These are phyloP conservation scores for Dynastes hyllus DNA, from an alignment of 2,888 invertebrate genomes.

Conservation along the genomic window DNA sequence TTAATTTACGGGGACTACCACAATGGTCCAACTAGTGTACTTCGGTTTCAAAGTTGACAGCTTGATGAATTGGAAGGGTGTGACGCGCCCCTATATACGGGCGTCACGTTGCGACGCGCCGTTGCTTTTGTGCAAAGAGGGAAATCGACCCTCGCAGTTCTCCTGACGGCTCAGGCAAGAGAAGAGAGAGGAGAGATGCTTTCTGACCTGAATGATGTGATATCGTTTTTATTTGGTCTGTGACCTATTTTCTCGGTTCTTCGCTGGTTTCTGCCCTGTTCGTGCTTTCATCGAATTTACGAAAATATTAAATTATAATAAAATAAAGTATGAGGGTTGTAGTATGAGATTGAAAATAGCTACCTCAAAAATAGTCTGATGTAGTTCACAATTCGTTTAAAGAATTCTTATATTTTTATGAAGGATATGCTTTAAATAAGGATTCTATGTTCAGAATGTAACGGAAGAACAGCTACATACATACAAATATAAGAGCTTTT, in stretches of 20 bases:
- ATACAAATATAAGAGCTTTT: too few relatives aligned
- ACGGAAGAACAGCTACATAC: too few relatives aligned
- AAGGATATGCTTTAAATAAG: too few relatives aligned
- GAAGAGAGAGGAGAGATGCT: slow-evolving; percentile 24
- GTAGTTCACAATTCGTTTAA: too few relatives aligned
- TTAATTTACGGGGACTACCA: slow-evolving; percentile 46
- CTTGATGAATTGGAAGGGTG: slow-evolving; percentile 47
- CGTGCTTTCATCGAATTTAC: not conserved
- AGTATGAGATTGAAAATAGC: too few relatives aligned
- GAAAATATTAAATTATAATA: too few relatives aligned
- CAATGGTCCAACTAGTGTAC: slow-evolving; percentile 46
- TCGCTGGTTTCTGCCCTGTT: not conserved
- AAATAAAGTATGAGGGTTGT: too few relatives aligned
- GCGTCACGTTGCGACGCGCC: slow-evolving; percentile 32
- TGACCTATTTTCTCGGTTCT: slow-evolving; percentile 40
- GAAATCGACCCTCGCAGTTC: slow-evolving; percentile 31
- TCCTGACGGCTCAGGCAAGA: not conserved
- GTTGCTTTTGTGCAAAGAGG: slow-evolving; percentile 30
- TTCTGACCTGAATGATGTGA: slow-evolving; percentile 41
- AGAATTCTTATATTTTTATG: too few relatives aligned
- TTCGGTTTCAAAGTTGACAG: slow-evolving; percentile 48
- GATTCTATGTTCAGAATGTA: too few relatives aligned
- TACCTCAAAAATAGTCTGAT: too few relatives aligned
- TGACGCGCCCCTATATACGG: slow-evolving; percentile 34
- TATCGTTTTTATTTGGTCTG: slow-evolving; percentile 38